Evolutionary conservation across 1,140 invertebrate genomes (phyloP).

Genomic region (Venustaconcha ellipsiformis): DNA sequence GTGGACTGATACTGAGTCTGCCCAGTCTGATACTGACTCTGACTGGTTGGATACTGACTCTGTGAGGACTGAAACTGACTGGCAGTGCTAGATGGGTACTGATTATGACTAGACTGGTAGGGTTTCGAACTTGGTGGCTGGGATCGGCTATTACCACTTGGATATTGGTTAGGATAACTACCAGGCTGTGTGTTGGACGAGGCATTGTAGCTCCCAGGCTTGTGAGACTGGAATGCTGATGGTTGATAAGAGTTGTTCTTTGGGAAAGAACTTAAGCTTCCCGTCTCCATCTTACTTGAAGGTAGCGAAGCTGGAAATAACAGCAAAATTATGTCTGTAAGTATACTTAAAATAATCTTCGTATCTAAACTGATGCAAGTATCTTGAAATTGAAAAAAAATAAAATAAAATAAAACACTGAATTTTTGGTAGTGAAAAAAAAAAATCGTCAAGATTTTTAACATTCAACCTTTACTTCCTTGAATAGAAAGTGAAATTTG

Average conservation of each 20-base stretch:
- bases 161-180: slow-evolving; percentile 42
- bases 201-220: slow-evolving; percentile 11
- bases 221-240: slow-evolving; percentile 21
- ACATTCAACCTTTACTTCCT: too few species aligned
- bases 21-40: slow-evolving; percentile 19
- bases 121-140: slow-evolving; percentile 48
- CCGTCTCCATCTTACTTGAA: slow-evolving; percentile 11
- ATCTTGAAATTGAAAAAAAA: too few species aligned
- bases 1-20: slow-evolving; percentile 47
- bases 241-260: slow-evolving; percentile 4
- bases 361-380: too few species aligned
- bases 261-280: slow-evolving; percentile 13
- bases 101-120: slow-evolving; percentile 44
- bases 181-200: slow-evolving; percentile 30
- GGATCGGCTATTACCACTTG: slow-evolving; percentile 46
- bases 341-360: too few species aligned
- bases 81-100: slow-evolving; percentile 37
- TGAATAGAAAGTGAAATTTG: too few species aligned
- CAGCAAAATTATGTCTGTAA: too few species aligned
- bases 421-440: too few species aligned
- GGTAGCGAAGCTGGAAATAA: slow-evolving; percentile 13
- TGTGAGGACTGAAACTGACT: slow-evolving; percentile 44
- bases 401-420: too few species aligned
- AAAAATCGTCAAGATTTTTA: too few species aligned
- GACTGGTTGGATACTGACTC: slow-evolving; percentile 36